Percentiles rank a stretch among this genome's conserved stretches.
Evolutionary conservation across 2,113 vertebrate genomes (phyloP).

Genomic region (Phyllostomus discolor): DNA sequence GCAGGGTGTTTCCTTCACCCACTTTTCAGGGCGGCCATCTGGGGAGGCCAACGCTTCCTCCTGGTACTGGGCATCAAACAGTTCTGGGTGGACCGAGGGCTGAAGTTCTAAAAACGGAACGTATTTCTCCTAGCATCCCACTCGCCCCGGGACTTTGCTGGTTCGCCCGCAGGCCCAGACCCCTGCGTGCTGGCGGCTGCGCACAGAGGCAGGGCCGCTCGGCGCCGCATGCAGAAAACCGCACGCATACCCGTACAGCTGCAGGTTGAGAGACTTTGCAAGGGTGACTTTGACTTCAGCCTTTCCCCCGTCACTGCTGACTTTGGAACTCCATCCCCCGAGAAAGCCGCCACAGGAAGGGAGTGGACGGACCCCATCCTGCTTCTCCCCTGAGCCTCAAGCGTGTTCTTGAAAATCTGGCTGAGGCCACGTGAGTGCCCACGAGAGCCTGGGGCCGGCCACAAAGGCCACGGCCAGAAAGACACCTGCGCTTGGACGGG

Average conservation of each 20-base stretch:
- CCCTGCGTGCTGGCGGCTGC: not conserved
- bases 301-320: not conserved
- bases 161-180: not conserved
- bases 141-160: not conserved
- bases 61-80: not conserved
- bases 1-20: not conserved
- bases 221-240: not conserved
- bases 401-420: not conserved
- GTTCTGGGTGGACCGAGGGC: not conserved
- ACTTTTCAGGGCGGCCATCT: not conserved
- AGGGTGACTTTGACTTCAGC: not conserved
- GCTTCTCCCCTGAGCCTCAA: conserved; percentile 3
- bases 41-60: not conserved
- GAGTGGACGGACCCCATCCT: not conserved
- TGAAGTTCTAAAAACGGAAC: not conserved
- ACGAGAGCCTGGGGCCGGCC: not conserved
- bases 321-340: not conserved
- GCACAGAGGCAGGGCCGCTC: not conserved
- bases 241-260: fast-evolving
- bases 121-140: not conserved
- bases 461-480: not conserved
- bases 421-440: not conserved
- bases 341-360: not conserved
- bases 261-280: not conserved
- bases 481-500: not conserved